These are phyloP conservation scores for Tolypeutes matacus DNA, from an alignment of 2,797 vertebrate genomes.

Conservation along the genomic window DNA sequence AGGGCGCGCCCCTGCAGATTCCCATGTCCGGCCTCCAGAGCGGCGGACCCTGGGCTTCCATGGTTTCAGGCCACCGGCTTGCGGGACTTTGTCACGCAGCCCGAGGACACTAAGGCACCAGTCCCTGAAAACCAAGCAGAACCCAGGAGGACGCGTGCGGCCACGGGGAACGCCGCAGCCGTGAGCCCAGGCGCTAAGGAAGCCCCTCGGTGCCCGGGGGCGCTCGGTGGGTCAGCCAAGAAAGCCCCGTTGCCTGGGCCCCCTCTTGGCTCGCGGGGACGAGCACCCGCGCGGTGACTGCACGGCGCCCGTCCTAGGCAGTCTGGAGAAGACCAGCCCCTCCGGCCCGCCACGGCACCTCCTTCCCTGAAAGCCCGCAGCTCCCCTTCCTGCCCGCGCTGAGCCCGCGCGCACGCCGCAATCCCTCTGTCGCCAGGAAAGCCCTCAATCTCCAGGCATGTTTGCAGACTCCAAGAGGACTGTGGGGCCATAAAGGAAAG, in stretches of 20 bases:
- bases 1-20: too few species aligned
- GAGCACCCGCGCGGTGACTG: background rate
- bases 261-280: background rate
- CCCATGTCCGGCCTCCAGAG: too few species aligned
- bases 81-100: too few species aligned
- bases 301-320: background rate
- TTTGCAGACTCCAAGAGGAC: slow-evolving; percentile 5
- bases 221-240: too few species aligned
- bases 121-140: too few species aligned
- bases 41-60: too few species aligned
- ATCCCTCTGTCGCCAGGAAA: background rate
- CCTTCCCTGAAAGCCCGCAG: background rate
- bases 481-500: background rate
- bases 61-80: too few species aligned
- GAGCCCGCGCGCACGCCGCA: background rate
- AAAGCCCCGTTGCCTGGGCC: background rate
- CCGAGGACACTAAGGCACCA: too few species aligned
- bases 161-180: too few species aligned
- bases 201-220: too few species aligned
- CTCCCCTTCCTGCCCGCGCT: background rate
- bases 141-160: too few species aligned
- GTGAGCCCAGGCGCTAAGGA: too few species aligned
- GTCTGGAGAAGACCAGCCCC: background rate
- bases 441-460: background rate
- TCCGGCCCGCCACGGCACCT: background rate